Percentiles rank a stretch among this genome's conserved stretches.
Conservation (phyloP, 2,888 invertebrate species). For the Tiphia femorata region DNA sequence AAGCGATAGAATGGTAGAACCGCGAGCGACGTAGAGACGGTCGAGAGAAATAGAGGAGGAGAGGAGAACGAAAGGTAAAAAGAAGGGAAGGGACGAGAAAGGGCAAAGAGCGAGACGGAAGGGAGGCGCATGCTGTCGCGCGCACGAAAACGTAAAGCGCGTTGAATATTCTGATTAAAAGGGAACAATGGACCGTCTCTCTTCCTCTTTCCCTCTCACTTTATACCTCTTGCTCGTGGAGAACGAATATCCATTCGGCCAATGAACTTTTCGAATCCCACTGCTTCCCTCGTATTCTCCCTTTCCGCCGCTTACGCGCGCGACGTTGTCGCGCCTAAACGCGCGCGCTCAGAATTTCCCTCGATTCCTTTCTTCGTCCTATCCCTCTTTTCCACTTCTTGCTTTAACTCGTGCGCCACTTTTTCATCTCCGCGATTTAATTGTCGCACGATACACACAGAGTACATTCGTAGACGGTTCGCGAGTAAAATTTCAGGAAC, state of each 20-base stretch:
- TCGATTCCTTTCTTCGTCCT: no score
- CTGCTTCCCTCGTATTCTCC: conserved; percentile 5
- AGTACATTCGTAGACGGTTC: no score
- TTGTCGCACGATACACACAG: no score
- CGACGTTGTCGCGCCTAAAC: conserved; percentile 2
- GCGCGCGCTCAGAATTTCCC: no score
- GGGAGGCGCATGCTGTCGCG: conserved; percentile 1
- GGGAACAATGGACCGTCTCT: conserved; percentile 49
- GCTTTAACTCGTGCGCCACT: no score
- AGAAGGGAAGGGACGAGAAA: neutral
- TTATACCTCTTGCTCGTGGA: no score
- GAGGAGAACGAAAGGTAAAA: neutral
- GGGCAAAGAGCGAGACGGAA: neutral
- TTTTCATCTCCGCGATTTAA: no score
- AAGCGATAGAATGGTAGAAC: neutral
- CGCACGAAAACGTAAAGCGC: conserved; percentile 24
- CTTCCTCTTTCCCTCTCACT: no score
- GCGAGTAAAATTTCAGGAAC: no score
- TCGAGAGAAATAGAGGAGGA: neutral
- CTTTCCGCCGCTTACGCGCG: conserved; percentile 8
- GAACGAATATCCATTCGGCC: conserved; percentile 20
- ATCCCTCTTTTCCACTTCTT: no score
- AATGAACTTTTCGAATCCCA: conserved; percentile 26
- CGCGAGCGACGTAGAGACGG: neutral
- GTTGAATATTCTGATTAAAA: conserved; percentile 57